phyloP scores from a whole-genome alignment of 2,113 vertebrate species.

The Struthidea cinerea region DNA sequence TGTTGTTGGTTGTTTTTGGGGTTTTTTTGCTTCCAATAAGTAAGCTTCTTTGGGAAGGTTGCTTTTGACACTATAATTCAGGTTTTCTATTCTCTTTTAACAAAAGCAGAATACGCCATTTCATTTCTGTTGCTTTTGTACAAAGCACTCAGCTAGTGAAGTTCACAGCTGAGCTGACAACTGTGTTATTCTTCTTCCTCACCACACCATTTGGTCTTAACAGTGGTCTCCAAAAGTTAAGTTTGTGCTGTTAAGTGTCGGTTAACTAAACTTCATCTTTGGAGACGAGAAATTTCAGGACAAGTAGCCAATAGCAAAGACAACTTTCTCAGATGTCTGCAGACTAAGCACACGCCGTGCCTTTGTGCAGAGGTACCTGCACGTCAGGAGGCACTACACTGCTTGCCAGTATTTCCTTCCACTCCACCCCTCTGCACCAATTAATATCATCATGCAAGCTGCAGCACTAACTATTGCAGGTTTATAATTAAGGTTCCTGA shows the following conservation, averaged over 20 bases:
- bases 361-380: background rate
- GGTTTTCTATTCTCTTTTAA: background rate
- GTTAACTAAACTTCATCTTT: background rate
- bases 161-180: background rate
- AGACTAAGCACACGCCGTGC: accelerated
- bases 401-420: background rate
- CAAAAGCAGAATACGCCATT: background rate
- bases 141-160: background rate
- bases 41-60: background rate
- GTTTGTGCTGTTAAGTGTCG: background rate
- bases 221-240: background rate
- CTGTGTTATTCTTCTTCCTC: background rate
- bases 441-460: background rate
- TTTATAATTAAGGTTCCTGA: background rate
- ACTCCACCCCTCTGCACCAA: background rate
- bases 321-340: background rate
- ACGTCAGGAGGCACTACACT: background rate
- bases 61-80: background rate
- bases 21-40: background rate
- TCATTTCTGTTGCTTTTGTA: background rate
- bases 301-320: background rate
- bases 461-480: background rate
- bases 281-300: background rate
- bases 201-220: background rate
- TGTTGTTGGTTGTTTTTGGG: background rate